Conservation (phyloP, 1,140 invertebrate species). For the Drosophila mauritiana region DNA sequence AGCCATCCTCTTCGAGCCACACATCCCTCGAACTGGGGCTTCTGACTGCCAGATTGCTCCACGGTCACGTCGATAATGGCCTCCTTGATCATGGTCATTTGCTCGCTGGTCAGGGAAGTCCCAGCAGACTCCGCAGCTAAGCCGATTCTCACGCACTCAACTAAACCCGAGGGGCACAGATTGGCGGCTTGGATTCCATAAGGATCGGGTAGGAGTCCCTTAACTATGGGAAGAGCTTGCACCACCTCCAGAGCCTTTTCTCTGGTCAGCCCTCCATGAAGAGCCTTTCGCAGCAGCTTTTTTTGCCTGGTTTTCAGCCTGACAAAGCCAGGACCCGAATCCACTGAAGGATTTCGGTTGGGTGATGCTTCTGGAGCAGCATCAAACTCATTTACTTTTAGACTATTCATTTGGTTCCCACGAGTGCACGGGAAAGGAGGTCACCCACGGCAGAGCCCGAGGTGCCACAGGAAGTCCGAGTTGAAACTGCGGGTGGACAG, state of each 20-base stretch:
- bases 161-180: background rate
- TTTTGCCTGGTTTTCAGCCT: slow-evolving; percentile 3
- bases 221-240: background rate
- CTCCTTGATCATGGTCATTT: slow-evolving; percentile 2
- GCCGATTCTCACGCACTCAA: background rate
- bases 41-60: background rate
- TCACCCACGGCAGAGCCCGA: slow-evolving; percentile 12
- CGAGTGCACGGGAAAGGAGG: slow-evolving; percentile 12
- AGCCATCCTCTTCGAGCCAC: slow-evolving; percentile 3
- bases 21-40: slow-evolving; percentile 2
- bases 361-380: slow-evolving; percentile 3
- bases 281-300: slow-evolving; percentile 2
- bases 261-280: background rate
- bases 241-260: background rate
- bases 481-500: slow-evolving; percentile 12
- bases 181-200: background rate
- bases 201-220: background rate
- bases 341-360: background rate
- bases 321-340: slow-evolving; percentile 7
- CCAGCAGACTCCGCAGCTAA: background rate
- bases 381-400: background rate
- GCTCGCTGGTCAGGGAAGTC: background rate
- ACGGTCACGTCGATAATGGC: slow-evolving; percentile 1
- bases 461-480: slow-evolving; percentile 7
- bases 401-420: slow-evolving; percentile 11